Base-by-base conservation (phyloP, 2,113 vertebrate genomes). In the Phrynosoma platyrhinos region DNA sequence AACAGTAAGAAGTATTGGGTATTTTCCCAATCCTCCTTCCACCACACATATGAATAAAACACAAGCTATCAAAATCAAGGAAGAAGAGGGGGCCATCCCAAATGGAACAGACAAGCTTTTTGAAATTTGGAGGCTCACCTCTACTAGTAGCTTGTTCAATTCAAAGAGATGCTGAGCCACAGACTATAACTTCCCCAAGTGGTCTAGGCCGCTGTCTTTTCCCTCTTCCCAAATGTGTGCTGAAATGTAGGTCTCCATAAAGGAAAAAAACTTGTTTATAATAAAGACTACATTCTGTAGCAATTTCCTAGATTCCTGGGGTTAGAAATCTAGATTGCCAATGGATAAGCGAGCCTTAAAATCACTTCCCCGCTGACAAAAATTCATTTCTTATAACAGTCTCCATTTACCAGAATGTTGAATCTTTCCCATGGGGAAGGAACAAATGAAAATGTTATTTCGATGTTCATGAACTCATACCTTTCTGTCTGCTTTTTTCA, bases 391-490 rank as follows among this genome's bases (percentile, higher is more conserved):
- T 99, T 98, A 98, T 99, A 98, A 98, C 98, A 94, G 97, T 97
- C 98, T 98, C 98, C 98, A 98, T 99, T 99, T 99, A 98, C 98
- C 96, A 98, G 98, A 97, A 98, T 97, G 97, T 97, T 97, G 97
- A 97, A 98, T 95, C 95, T 97, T 97, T 98, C 98, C 98, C 98
- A 97, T 97, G 97, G 98, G 98, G 98, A 97, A 97, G 95, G 98
- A 98, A 98, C 98, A 98, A 98, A 99, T 99, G 98, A 99, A 99
- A 99, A 99, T 99, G 98, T 99, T 99, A 99, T 99, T 98, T 98
- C 98, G 98, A 98, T 98, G 96, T 98, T 99, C 98, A 98, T 98
- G 98, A 98, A 98, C 98, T 98, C 98, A 98, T 98, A 98, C 98
- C 98, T 98, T 97, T 97, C 97, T 97, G 97, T 98, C 98, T 98